Percentiles rank a stretch among this genome's conserved stretches.
These are phyloP conservation scores for Leuciscus idus DNA, from an alignment of 2,113 vertebrate species.

Conservation along the genomic window DNA sequence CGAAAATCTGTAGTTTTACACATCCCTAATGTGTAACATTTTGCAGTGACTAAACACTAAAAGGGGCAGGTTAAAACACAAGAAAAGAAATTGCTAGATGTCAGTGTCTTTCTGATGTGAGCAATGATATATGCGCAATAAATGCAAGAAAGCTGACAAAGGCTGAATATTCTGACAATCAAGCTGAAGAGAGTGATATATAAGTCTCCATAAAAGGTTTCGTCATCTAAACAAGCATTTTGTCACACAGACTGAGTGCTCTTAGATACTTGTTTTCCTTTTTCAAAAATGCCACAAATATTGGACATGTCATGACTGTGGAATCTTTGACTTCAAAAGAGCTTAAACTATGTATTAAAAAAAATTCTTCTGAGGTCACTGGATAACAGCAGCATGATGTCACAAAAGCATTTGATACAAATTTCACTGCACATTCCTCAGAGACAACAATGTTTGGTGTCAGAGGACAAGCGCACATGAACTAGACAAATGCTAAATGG, in stretches of 20 bases:
- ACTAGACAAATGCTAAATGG: conserved; percentile 10
- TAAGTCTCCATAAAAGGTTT: conserved; percentile 6
- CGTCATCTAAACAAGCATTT: conserved; percentile 35
- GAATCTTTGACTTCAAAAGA: conserved; percentile 55
- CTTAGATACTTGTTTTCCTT: conserved; percentile 20
- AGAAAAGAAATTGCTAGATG: neutral
- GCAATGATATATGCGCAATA: neutral
- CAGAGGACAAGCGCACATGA: conserved; percentile 32
- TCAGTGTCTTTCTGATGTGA: neutral
- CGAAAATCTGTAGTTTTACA: neutral
- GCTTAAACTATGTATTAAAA: conserved; percentile 22
- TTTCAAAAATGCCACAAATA: conserved; percentile 42
- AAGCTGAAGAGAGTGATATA: neutral
- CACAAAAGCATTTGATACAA: conserved; percentile 46
- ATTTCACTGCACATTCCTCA: conserved; percentile 43
- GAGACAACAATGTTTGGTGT: conserved; percentile 32
- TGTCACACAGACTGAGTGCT: conserved; percentile 32
- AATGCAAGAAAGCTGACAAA: conserved; percentile 7
- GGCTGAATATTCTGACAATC: neutral
- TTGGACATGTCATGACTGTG: conserved; percentile 42
- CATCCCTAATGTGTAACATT: neutral
- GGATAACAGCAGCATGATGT: conserved; percentile 64
- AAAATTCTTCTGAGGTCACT: conserved; percentile 28
- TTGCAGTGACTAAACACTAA: neutral
- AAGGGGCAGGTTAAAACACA: neutral